Percentiles rank a stretch among this genome's conserved stretches.
Conservation (phyloP, 2,113 vertebrate species). For the Takifugu flavidus region DNA sequence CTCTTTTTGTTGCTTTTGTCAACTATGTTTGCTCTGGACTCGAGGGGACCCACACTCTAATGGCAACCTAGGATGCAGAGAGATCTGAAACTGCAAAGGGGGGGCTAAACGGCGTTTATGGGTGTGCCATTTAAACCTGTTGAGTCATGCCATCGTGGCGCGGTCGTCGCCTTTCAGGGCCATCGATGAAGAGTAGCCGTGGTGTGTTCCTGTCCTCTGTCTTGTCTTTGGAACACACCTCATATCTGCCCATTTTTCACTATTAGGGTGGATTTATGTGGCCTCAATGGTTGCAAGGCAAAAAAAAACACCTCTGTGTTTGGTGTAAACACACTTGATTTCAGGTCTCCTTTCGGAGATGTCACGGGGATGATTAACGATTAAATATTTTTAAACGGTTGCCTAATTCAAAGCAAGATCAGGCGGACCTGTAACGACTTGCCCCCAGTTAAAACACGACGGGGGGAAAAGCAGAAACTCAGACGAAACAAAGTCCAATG, state of each 20-base stretch:
- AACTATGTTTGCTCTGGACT: conserved; percentile 61
- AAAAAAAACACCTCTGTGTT: conserved; percentile 20
- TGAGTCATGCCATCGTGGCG: conserved; percentile 52
- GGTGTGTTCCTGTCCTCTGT: conserved; percentile 8
- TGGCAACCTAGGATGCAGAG: conserved; percentile 26
- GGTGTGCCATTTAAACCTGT: conserved; percentile 58
- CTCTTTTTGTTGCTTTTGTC: conserved; percentile 58
- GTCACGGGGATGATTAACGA: conserved; percentile 2
- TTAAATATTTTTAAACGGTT: conserved; percentile 42
- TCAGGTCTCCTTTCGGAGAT: conserved; percentile 11
- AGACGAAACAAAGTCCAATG: not conserved
- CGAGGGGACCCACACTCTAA: conserved; percentile 57
- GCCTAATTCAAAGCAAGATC: conserved; percentile 37
- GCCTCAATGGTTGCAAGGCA: conserved; percentile 18
- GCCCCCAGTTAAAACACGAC: conserved; percentile 27
- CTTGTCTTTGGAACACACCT: not conserved
- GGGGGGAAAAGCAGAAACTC: conserved; percentile 22
- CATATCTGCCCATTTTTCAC: conserved; percentile 30
- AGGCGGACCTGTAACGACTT: conserved; percentile 31
- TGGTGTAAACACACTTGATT: conserved; percentile 17
- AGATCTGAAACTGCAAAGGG: conserved; percentile 32
- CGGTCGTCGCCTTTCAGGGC: conserved; percentile 14
- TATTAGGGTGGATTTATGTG: conserved; percentile 28
- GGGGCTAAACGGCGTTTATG: conserved; percentile 21
- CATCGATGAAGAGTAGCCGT: no score